Evolutionary conservation across 2,797 vertebrate genomes (phyloP).

Genomic region (Oceanodroma leucorhoa): DNA sequence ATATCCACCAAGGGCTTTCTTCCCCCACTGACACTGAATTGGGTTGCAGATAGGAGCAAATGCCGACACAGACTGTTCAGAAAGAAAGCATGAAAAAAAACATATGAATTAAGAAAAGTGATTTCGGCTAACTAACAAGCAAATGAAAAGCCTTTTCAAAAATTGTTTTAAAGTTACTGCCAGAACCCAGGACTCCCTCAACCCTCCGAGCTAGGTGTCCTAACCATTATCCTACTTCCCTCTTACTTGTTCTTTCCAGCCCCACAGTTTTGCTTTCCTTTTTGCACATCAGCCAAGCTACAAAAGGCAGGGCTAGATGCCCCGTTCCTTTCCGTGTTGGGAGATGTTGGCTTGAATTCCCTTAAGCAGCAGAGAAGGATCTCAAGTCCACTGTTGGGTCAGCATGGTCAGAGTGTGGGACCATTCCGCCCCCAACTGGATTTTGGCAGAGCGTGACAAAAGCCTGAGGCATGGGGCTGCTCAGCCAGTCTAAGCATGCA

Average conservation of each 20-base stretch:
- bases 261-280: neutral
- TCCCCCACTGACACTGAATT: constrained; percentile 91
- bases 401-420: neutral
- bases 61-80: constrained; percentile 88
- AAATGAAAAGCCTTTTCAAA: neutral
- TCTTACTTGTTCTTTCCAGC: neutral
- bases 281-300: neutral
- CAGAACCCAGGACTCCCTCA: neutral
- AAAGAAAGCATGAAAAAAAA: neutral
- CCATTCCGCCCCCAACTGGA: neutral
- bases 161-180: neutral
- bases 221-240: neutral
- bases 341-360: neutral
- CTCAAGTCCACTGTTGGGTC: neutral
- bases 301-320: neutral
- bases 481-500: neutral
- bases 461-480: neutral
- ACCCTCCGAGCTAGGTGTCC: neutral
- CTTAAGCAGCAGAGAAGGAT: neutral
- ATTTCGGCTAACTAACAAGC: neutral
- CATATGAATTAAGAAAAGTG: neutral
- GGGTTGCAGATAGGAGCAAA: constrained; percentile 97
- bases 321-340: neutral
- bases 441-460: neutral
- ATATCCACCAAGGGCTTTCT: constrained; percentile 92